Conservation (phyloP, 2,888 invertebrate genomes). For the Frankliniella intonsa region DNA sequence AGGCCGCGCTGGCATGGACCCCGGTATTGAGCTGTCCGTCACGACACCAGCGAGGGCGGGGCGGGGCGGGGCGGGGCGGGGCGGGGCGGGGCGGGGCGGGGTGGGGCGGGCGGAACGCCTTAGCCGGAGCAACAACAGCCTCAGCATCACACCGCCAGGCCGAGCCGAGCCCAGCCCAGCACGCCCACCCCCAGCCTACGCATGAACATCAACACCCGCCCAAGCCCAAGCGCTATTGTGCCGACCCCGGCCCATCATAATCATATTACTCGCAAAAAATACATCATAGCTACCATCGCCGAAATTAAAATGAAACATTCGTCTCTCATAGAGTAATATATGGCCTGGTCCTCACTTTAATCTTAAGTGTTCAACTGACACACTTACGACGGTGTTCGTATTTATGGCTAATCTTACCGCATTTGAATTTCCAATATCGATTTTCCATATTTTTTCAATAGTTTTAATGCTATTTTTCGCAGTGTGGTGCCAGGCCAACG, state of each 20-base stretch:
- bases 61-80: conserved; percentile 23
- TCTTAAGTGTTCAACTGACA: too few species aligned
- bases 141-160: conserved; percentile 27
- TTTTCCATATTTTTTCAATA: too few species aligned
- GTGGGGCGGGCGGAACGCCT: conserved; percentile 28
- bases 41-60: not conserved
- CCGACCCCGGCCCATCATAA: not conserved
- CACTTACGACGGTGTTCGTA: too few species aligned
- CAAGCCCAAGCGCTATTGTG: not conserved
- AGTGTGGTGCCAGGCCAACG: too few species aligned
- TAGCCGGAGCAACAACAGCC: conserved; percentile 1
- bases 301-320: not conserved
- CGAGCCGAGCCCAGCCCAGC: conserved; percentile 24
- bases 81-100: conserved; percentile 22
- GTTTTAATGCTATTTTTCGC: too few species aligned
- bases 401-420: too few species aligned
- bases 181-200: not conserved
- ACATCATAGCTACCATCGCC: not conserved
- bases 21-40: conserved; percentile 6
- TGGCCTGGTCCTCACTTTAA: too few species aligned
- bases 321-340: too few species aligned
- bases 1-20: too few species aligned
- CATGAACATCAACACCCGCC: not conserved
- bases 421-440: too few species aligned
- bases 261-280: not conserved